These are phyloP conservation scores for Sparus aurata DNA, from an alignment of 2,797 vertebrate genomes.

Conservation along the genomic window DNA sequence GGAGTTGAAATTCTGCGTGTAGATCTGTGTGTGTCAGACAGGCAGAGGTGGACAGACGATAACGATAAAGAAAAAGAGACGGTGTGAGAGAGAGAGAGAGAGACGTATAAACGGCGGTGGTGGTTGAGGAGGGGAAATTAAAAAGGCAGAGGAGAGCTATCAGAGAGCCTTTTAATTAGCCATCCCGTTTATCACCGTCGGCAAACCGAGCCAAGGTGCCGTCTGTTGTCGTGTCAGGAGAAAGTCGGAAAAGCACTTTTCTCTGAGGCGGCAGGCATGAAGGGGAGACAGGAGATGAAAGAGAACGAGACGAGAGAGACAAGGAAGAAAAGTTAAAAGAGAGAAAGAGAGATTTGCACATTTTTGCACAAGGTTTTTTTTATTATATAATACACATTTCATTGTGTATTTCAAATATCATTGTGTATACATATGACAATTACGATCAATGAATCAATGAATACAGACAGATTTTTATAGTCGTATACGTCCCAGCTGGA, in stretches of 20 bases:
- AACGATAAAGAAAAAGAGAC: constrained; percentile 19
- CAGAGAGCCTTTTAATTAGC: constrained; percentile 83
- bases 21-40: constrained; percentile 8
- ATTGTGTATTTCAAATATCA: not conserved
- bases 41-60: constrained; percentile 19
- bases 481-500: too few relatives aligned
- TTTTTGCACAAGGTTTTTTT: not conserved
- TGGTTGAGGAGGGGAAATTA: constrained; percentile 77
- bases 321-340: constrained; percentile 3
- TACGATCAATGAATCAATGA: not conserved
- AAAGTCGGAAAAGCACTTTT: constrained; percentile 53
- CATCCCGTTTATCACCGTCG: constrained; percentile 72
- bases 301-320: constrained; percentile 6
- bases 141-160: constrained; percentile 79
- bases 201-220: constrained; percentile 59
- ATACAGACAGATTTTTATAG: not conserved
- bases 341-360: constrained; percentile 8
- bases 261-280: constrained; percentile 49
- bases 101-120: constrained; percentile 57
- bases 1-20: not conserved
- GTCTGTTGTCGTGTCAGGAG: constrained; percentile 71
- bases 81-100: not conserved
- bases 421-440: not conserved
- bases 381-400: constrained; percentile 4
- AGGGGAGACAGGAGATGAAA: constrained; percentile 55